Evolutionary conservation across 2,797 vertebrate genomes (phyloP).

Genomic region (Sphenopsis melanotis): DNA sequence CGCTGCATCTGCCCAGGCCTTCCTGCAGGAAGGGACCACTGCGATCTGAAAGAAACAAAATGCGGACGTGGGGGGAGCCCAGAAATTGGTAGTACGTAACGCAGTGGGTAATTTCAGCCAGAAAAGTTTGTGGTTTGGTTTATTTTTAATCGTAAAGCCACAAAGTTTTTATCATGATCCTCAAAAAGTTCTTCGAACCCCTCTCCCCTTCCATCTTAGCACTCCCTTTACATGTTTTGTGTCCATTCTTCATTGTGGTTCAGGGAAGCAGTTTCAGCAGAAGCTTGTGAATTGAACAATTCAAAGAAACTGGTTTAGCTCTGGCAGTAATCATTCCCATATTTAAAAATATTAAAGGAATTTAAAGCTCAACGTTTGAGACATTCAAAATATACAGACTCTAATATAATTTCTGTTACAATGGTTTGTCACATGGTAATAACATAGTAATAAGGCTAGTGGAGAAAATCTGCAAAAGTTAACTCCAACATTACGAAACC

Average conservation of each 20-base stretch:
- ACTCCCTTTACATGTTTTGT: background rate
- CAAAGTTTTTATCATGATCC: background rate
- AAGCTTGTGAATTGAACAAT: background rate
- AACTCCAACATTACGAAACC: background rate
- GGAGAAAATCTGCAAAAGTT: background rate
- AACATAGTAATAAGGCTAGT: background rate
- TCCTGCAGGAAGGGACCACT: rapidly evolving
- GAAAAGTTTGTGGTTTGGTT: background rate
- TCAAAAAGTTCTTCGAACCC: background rate
- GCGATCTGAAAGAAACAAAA: background rate
- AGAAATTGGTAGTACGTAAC: rapidly evolving
- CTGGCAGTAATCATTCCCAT: background rate
- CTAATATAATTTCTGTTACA: background rate
- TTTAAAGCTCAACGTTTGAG: background rate
- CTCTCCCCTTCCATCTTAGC: background rate
- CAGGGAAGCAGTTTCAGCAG: background rate
- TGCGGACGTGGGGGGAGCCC: rapidly evolving
- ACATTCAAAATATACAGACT: background rate
- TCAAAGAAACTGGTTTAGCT: background rate
- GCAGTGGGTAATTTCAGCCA: rapidly evolving
- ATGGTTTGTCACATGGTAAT: background rate
- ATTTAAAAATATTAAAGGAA: background rate
- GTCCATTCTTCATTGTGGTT: background rate
- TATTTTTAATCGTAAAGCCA: background rate
- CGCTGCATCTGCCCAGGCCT: background rate